A percentile compares a stretch with the other conserved stretches of the same genome.
Conservation (phyloP, 2,888 invertebrate species). For the Callosobruchus maculatus region DNA sequence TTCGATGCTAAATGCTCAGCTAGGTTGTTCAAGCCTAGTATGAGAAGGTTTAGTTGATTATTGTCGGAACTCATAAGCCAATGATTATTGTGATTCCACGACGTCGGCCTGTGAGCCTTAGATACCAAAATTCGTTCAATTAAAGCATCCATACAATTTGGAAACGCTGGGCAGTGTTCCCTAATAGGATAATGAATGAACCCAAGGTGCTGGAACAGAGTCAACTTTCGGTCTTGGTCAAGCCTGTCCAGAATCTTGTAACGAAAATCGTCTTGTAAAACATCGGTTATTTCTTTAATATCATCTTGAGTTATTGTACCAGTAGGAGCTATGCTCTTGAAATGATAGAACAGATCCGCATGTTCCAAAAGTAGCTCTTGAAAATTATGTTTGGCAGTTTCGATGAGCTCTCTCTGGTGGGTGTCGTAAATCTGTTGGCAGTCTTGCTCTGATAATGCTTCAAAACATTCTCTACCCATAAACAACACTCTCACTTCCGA, state of each 20-base stretch:
- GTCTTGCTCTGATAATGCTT: constrained; percentile 84
- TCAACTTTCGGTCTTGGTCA: constrained; percentile 90
- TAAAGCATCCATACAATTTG: constrained; percentile 76
- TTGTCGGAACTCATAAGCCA: constrained; percentile 64
- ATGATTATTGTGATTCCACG: constrained; percentile 62
- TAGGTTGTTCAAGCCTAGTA: constrained; percentile 82
- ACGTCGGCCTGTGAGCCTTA: constrained; percentile 62
- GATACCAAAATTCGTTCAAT: constrained; percentile 68
- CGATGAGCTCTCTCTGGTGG: constrained; percentile 87
- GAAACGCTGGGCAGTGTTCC: constrained; percentile 89
- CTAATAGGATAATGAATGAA: constrained; percentile 93
- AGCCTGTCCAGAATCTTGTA: constrained; percentile 91
- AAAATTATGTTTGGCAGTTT: constrained; percentile 86
- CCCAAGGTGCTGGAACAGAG: constrained; percentile 92
- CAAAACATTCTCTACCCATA: constrained; percentile 93
- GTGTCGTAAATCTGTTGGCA: constrained; percentile 90
- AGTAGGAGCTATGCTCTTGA: constrained; percentile 83
- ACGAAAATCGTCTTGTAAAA: constrained; percentile 88
- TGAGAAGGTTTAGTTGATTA: constrained; percentile 79
- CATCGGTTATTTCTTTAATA: constrained; percentile 88
- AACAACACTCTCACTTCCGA: constrained; percentile 87
- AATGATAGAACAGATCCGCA: constrained; percentile 89
- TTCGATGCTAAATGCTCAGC: constrained; percentile 85
- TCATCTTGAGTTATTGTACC: constrained; percentile 92
- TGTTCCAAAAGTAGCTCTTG: constrained; percentile 90